Evolutionary conservation across 2,113 vertebrate genomes (phyloP), one percentile per base, ranked within the genome.

Genomic region (Crypturellus undulatus): DNA sequence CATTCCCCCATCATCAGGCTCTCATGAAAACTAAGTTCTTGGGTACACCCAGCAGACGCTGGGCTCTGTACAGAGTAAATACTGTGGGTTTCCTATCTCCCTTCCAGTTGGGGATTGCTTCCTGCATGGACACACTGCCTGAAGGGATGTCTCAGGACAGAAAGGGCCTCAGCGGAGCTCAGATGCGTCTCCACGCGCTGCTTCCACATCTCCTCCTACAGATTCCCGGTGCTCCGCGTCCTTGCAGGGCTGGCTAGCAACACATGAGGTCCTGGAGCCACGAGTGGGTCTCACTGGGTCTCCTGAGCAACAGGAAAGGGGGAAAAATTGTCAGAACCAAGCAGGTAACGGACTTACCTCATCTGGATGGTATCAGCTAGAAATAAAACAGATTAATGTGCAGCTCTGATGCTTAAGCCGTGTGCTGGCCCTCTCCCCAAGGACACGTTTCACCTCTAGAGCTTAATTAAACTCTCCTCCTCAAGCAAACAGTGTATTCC

Each of bases 401-500:
- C 68, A 82, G 36, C 36, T 79, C 75, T 49, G 76, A 85, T 25
- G 26, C 70, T 52, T 25, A 78, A 83, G 54, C 51, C 30, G 24
- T 11, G 45, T 51, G 58, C 69, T 78, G 54, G 45, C 30, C 81
- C 26, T 28, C 49, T 82, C 90, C 64, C 67, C 21, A 68, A 83
- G 47, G 63, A 54, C 64, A 13, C 64, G 59, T 79, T 95, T 93
- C 59, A 79, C 22, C 92, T 60, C 83, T 89, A 36, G 70, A 92
- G 90, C 63, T 94, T 85, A 95, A 95, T 94, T 94, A 95, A 84
- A 58, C 21, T 64, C n/a, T 71, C 13, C 49, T 87, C 36, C 63
- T 89, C 89, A 92, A 88, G 52, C 30, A 94, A 92, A 92, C 13
- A 88, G 28, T 14, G 24, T 65, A 82, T 77, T 91, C 81, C 78